Evolutionary conservation across 2,113 vertebrate species (phyloP), one percentile per base, ranked within the genome.

Genomic region (Amazona guildingii): DNA sequence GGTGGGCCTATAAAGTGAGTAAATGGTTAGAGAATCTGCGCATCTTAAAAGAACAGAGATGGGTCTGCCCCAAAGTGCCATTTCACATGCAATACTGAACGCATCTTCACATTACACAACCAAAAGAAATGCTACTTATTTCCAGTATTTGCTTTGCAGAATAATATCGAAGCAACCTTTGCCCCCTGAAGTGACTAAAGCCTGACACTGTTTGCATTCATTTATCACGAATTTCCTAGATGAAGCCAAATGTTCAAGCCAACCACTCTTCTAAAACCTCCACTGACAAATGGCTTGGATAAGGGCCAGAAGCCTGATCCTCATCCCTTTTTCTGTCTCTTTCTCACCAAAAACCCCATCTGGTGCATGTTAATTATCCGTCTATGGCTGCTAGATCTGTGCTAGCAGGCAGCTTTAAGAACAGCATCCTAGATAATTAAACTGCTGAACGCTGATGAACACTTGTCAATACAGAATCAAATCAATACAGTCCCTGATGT

Each of bases 261-360:
- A 96, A 94, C 70, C 66, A n/a, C 52, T 83, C 76, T 93, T 89
- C 84, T 76, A 67, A 94, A 95, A 67, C 8, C 44, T 84, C 81
- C 79, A 52, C 90, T 95, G 88, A 94, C 92, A 92, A 96, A 96
- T 92, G 70, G 72, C 73, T 73, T 96, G 96, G 95, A 55, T 83
- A 89, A 93, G 61, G 75, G 84, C 94, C 95, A 97, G 73, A 64
- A 85, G 67, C 46, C 43, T 0, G 0, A 77, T 48, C 29, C 63
- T 8, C 19, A 73, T 35, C n/a, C 81, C 81, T 83, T 67, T 76
- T 83, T 55, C 31, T 88, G 28, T 63, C 88, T 90, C 62, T 88
- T 94, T 90, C 86, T 95, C 83, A 85, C 59, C 15, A 77, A 69
- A 90, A 59, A 51, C 27, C n/a, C 79, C 79, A 95, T 88, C 84